Percentiles rank a stretch among this genome's conserved stretches.
Conservation (phyloP, 2,888 invertebrate genomes). For the Carcina quercana region DNA sequence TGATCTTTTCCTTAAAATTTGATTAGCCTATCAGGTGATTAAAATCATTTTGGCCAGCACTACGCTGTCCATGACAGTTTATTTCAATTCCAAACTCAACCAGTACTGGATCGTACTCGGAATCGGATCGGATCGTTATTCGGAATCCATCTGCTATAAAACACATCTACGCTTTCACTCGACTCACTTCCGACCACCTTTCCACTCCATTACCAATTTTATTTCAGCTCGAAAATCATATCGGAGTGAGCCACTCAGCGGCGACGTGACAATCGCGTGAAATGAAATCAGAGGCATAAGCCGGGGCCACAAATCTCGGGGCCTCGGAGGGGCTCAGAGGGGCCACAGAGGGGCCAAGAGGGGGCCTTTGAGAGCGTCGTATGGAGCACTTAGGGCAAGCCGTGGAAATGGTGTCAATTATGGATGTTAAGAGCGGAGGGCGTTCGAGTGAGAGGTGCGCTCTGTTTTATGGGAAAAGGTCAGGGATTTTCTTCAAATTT, state of each 20-base stretch:
- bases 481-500: constrained; percentile 4
- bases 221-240: constrained; percentile 63
- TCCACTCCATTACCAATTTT: constrained; percentile 71
- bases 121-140: no score
- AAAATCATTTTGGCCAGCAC: no score
- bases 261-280: constrained; percentile 62
- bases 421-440: constrained; percentile 59
- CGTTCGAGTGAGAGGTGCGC: constrained; percentile 10
- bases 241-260: constrained; percentile 53
- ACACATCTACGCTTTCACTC: constrained; percentile 31
- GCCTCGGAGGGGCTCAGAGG: constrained; percentile 41
- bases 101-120: no score
- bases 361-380: constrained; percentile 45
- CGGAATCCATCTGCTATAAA: constrained; percentile 31
- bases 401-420: constrained; percentile 69
- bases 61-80: no score
- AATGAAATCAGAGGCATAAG: constrained; percentile 71
- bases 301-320: constrained; percentile 60
- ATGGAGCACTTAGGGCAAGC: constrained; percentile 59
- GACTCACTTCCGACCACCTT: constrained; percentile 40
- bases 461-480: constrained; percentile 2
- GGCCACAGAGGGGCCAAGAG: constrained; percentile 67
- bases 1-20: no score
- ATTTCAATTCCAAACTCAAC: no score
- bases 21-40: no score